Evolutionary conservation across 2,797 vertebrate genomes (phyloP).

Genomic region (Tadarida brasiliensis): DNA sequence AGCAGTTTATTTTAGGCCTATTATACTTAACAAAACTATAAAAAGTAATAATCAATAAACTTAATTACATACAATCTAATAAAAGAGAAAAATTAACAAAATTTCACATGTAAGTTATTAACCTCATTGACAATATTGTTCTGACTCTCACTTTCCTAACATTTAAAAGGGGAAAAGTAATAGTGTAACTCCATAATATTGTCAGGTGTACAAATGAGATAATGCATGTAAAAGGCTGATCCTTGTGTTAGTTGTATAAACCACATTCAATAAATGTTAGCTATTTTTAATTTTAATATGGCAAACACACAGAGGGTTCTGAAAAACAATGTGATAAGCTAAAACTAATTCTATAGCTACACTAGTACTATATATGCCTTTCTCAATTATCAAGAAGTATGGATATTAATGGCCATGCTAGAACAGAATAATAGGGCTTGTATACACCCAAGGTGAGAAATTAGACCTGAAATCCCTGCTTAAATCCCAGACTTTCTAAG

Average conservation of each 20-base stretch:
- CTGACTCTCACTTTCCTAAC: neutral
- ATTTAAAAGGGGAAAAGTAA: neutral
- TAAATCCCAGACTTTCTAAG: neutral
- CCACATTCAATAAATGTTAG: neutral
- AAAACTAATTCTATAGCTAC: neutral
- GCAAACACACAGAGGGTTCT: neutral
- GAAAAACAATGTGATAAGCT: neutral
- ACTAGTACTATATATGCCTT: neutral
- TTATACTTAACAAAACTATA: neutral
- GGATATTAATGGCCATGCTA: neutral
- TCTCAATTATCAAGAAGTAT: neutral
- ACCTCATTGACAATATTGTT: neutral
- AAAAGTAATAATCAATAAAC: neutral
- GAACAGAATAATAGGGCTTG: neutral
- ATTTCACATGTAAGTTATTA: neutral
- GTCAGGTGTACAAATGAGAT: neutral
- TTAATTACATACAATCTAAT: neutral
- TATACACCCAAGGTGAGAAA: neutral
- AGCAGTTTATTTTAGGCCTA: neutral
- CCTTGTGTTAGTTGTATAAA: neutral
- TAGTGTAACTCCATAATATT: neutral
- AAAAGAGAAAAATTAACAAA: neutral
- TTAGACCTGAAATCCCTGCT: neutral
- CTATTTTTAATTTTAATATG: conserved; percentile 17
- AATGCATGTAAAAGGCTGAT: neutral